Conservation (phyloP, 2,797 vertebrate genomes). For the Eidolon dupreanum region DNA sequence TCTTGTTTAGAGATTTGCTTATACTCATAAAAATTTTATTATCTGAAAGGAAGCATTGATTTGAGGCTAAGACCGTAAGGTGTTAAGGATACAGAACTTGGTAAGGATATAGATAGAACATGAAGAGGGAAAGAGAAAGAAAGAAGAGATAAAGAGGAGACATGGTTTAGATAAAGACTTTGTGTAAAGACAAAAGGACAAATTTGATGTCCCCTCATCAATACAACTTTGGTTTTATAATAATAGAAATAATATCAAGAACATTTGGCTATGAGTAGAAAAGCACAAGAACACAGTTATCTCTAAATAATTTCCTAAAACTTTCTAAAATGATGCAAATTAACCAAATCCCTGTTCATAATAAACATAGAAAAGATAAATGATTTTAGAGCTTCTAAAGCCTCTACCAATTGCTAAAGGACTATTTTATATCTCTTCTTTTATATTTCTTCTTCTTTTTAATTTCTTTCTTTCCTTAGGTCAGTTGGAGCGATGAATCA, state of each 20-base stretch:
- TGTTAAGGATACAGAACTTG: background rate
- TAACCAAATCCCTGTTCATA: background rate
- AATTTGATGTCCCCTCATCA: background rate
- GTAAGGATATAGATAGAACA: background rate
- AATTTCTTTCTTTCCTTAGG: conserved; percentile 26
- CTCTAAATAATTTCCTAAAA: conserved; percentile 13
- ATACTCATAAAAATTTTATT: background rate
- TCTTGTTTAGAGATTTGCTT: background rate
- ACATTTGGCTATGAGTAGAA: background rate
- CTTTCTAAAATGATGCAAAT: background rate
- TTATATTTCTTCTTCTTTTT: background rate
- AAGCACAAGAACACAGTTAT: background rate
- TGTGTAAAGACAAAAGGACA: background rate
- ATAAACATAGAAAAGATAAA: background rate
- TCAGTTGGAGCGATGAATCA: conserved; percentile 38
- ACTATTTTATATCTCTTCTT: background rate
- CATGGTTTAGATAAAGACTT: background rate
- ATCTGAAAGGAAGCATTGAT: background rate
- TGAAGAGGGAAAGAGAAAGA: background rate
- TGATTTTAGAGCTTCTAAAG: background rate
- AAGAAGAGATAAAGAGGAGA: background rate
- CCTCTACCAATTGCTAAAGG: background rate
- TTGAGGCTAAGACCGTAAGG: background rate
- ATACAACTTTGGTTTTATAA: background rate
- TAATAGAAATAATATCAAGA: background rate